Evolutionary conservation across 2,888 invertebrate genomes (phyloP), one percentile per base, ranked within the genome.

Genomic region (Drosophila prostipennis): DNA sequence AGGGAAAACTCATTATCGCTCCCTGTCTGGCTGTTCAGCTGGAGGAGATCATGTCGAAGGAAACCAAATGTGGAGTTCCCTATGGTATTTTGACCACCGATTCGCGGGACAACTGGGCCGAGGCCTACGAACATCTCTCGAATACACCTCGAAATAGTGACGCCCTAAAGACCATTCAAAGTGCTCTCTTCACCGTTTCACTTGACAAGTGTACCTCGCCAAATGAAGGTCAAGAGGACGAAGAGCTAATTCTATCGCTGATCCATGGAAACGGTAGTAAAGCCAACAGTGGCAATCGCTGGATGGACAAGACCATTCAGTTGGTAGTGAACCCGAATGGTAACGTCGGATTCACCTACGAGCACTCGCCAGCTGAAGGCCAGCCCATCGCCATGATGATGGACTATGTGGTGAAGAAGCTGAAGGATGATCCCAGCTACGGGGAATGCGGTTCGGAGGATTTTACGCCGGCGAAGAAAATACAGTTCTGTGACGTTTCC

Each of bases 291-390:
- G 95, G 94, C 40, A 99, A 99, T 92, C 94, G 98, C 39, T 99
- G 98, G 98, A 98, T 96, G 92, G 98, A 99, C 91, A 99, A 99
- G 93, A 98, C 98, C 2, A 93, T 99, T 76, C 92, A 97, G 96
- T 95, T 96, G 89, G 94, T 97, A 69, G 94, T 98, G 52, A 96
- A 96, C 73, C 93, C 93, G 52, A 96, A 96, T 91, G 98, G 98
- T 23, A 94, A 95, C 67, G 94, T 96, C 67, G 98, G 98, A 1
- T 93, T 98, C 72, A 96, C 96, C 29, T 98, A 98, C 91, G 99
- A 99, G 91, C 99, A 99, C 92, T 96, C 97, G 2, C 97, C 98
- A 1, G 97, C 98, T 40, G 98, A 99, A 92, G 98, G 98, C 1
- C 96, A 96, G 77, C 97, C 98, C 0, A 95, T 98, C 78, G 97